Base-by-base conservation (phyloP, 2,888 invertebrate genomes). In the Drosophila kambysellisi region DNA sequence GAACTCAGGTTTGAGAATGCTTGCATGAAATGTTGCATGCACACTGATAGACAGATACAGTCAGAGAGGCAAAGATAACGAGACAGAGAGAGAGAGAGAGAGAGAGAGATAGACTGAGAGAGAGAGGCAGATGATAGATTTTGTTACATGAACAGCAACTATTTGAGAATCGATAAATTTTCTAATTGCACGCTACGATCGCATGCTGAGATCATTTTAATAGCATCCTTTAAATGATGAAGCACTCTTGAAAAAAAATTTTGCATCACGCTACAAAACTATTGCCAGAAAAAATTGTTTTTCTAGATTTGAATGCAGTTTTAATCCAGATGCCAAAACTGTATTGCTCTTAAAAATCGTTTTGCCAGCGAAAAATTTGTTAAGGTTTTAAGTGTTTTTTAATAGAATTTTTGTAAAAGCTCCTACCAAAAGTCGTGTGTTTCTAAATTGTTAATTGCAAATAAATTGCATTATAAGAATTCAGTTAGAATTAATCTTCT, bases 151-250 rank as follows among this genome's bases (percentile, higher is more conserved):
- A 80, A 80, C 70, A 76, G 61, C 67, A 72, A 76, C 82, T 68
- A 82, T 84, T 87, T 46, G 88, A 71, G 70, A 82, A 85, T 87
- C 89, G 85, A 89, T 85, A 89, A 87, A 87, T 87, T 84, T 79
- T 81, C 82, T 82, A 87, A 81, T 89, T 85, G 85, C 89, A 89
- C 88, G 85, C 89, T 73, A 76, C 69, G 89, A 86, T 84, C 72
- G 77, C 80, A 79, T 77, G 77, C 70, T 43, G 57, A 66, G 77
- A 79, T 77, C 62, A 74, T 64, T 41, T 65, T 65, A 74, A 74
- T 78, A 20, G 50, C 33, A 25, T 41, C 53, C 43, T 33, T 63
- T 52, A 65, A 66, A 43, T 64, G 52, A 62, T 62, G 75, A 79
- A 48, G 75, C 63, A 52, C 50, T 58, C 46, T 15, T 4, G 15